Percentiles rank a stretch among this genome's conserved stretches.
Evolutionary conservation across 2,797 vertebrate species (phyloP).

Genomic region (Spinibarbus caldwelli): DNA sequence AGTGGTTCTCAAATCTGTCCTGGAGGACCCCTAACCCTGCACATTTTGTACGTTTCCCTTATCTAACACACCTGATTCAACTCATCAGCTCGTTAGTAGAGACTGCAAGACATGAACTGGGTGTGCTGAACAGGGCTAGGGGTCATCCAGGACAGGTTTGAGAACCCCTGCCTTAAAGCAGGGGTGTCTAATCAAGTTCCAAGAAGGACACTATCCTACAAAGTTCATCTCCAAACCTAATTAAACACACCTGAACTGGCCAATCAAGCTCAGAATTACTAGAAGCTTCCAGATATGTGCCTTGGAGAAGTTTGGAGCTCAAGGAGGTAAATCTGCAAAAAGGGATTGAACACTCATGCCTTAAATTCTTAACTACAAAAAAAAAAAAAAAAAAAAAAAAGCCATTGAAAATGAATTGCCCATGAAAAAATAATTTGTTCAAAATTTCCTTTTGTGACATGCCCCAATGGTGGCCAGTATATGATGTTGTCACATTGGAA

Average conservation of each 20-base stretch:
- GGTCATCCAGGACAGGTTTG: too few relatives aligned
- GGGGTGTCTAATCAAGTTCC: not conserved
- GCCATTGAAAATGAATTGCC: not conserved
- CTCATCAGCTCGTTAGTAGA: too few relatives aligned
- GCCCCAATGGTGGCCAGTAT: not conserved
- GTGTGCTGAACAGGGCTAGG: too few relatives aligned
- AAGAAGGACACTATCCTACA: not conserved
- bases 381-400: too few relatives aligned
- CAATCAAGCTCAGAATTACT: not conserved
- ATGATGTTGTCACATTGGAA: not conserved
- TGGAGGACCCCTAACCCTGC: too few relatives aligned
- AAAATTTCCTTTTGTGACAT: not conserved
- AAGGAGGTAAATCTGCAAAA: not conserved
- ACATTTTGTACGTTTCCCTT: too few relatives aligned
- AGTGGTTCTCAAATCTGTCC: too few relatives aligned
- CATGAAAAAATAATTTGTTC: not conserved
- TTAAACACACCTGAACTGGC: not conserved
- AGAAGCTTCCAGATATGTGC: not conserved
- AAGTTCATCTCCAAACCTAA: not conserved
- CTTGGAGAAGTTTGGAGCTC: not conserved
- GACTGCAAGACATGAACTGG: too few relatives aligned
- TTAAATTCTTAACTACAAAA: not conserved
- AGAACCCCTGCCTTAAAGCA: not conserved
- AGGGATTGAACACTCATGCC: not conserved
- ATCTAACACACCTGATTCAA: too few relatives aligned